These are phyloP conservation scores for Tigriopus japonicus DNA, from an alignment of 1,140 invertebrate genomes.

Conservation along the genomic window DNA sequence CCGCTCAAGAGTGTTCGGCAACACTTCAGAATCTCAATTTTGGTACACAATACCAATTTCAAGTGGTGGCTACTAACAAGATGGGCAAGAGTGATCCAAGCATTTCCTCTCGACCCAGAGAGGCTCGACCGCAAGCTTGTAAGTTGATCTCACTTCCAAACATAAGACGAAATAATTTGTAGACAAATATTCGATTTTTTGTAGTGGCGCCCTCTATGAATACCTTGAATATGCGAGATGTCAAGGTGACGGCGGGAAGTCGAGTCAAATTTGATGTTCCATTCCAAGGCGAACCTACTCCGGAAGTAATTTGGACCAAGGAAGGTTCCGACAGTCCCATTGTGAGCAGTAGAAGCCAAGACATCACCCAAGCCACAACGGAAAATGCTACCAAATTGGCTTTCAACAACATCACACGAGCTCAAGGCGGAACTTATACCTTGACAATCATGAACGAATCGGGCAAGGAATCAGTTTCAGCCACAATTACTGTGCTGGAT, in stretches of 20 bases:
- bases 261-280: constrained; percentile 73
- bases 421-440: constrained; percentile 70
- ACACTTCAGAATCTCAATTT: constrained; percentile 72
- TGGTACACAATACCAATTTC: constrained; percentile 94
- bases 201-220: constrained; percentile 85
- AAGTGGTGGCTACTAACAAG: constrained; percentile 84
- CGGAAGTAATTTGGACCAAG: constrained; percentile 69
- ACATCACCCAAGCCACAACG: constrained; percentile 26
- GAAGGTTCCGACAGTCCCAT: constrained; percentile 29
- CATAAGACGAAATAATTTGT: too few species aligned
- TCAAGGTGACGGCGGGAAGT: constrained; percentile 71
- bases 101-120: constrained; percentile 54
- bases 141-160: constrained; percentile 23
- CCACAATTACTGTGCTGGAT: constrained; percentile 77
- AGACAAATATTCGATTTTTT: constrained; percentile 16
- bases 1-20: constrained; percentile 55
- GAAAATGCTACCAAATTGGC: constrained; percentile 73
- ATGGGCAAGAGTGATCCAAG: constrained; percentile 70
- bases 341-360: not conserved
- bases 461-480: constrained; percentile 65
- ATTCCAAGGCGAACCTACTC: constrained; percentile 74
- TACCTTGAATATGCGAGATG: constrained; percentile 61
- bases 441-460: constrained; percentile 62
- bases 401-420: constrained; percentile 53
- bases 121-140: constrained; percentile 71